Base-by-base conservation (phyloP, 2,888 invertebrate species). In the Leptarthrus brevirostris region DNA sequence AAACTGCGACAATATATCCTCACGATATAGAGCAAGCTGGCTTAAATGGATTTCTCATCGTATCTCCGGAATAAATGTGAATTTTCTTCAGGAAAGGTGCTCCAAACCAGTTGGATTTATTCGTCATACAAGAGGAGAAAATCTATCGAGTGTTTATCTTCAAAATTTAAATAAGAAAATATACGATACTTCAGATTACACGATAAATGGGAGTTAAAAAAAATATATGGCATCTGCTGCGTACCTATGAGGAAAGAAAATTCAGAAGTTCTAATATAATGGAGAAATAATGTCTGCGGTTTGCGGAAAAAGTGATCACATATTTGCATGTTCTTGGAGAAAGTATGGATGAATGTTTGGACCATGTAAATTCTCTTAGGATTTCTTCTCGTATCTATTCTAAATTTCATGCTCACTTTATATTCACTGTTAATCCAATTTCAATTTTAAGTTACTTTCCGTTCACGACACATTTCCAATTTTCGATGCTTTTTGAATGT, bases 1-100 rank as follows among this genome's bases (percentile, higher is more conserved):
- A 18, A 52, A 52, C 52, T 52, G 20, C 12, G 52, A 18, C 52
- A 52, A 52, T 52, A 52, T 52, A 52, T 52, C 22, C 8, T 22
- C 8, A 14, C 18, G 52, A 52, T 20, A 8, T 52, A 20, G 52
- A 18, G 22, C 5, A 52, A 52, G 52, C 8, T 20, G 5, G 8
- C 52, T 52, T 52, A 52, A 52, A 5, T 14, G 52, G 52, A 52
- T 52, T 52, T 52, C 18, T 52, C 52, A 22, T 52, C 8, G 5
- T 18, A n/a, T 52, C 52, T 20, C 8, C 5, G 22, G 14, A 20
- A 22, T 6, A 52, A n/a, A n/a, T n/a, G n/a, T n/a, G n/a, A n/a
- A 18, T 18, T 6, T 52, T 8, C 3, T 18, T 18, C 2, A 20
- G 12, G 1, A 3, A 3, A 22, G 16, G 20, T 52, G 47, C 16